These are phyloP conservation scores for Axinella damicornis DNA, from an alignment of 37 sponge, comb jelly and placozoan genomes.

Conservation along the genomic window DNA sequence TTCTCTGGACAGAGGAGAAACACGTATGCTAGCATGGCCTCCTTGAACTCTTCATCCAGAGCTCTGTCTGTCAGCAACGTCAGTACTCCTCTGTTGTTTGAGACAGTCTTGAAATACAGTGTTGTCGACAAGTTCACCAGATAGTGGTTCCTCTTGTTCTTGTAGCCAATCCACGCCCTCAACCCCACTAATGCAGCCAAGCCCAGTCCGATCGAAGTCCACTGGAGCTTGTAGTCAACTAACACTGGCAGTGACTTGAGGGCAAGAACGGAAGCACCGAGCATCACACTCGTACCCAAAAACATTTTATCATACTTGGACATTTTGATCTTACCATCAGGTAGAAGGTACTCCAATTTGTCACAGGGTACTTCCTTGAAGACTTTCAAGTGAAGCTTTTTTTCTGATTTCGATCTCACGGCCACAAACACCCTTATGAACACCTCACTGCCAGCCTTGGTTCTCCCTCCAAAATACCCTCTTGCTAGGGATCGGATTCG, in stretches of 20 bases:
- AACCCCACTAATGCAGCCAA: slow-evolving; percentile 59
- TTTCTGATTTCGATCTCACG: slow-evolving; percentile 64
- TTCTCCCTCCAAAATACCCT: background rate
- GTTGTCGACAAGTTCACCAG: slow-evolving; percentile 72
- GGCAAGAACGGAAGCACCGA: slow-evolving; percentile 26
- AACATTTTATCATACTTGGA: slow-evolving; percentile 60
- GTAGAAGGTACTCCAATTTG: slow-evolving; percentile 83
- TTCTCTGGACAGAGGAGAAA: slow-evolving; percentile 82
- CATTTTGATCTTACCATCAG: slow-evolving; percentile 89
- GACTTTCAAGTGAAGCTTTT: slow-evolving; percentile 73
- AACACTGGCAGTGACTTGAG: slow-evolving; percentile 28
- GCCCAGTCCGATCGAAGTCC: slow-evolving; percentile 54
- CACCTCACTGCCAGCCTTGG: background rate
- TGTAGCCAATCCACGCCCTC: slow-evolving; percentile 83
- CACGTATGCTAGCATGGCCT: slow-evolving; percentile 82
- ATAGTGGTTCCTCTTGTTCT: slow-evolving; percentile 89
- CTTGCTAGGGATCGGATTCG: slow-evolving; percentile 2
- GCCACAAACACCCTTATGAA: slow-evolving; percentile 85
- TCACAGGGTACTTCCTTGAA: slow-evolving; percentile 84
- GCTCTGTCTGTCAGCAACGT: slow-evolving; percentile 84
- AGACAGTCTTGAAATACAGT: slow-evolving; percentile 85
- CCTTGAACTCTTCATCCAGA: slow-evolving; percentile 89
- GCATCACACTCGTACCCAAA: slow-evolving; percentile 48
- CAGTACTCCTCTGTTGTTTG: slow-evolving; percentile 91
- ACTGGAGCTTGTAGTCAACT: slow-evolving; percentile 34